Evolutionary conservation across 2,888 invertebrate species (phyloP), one percentile per base, ranked within the genome.

Genomic region (Drosophila bunnanda): DNA sequence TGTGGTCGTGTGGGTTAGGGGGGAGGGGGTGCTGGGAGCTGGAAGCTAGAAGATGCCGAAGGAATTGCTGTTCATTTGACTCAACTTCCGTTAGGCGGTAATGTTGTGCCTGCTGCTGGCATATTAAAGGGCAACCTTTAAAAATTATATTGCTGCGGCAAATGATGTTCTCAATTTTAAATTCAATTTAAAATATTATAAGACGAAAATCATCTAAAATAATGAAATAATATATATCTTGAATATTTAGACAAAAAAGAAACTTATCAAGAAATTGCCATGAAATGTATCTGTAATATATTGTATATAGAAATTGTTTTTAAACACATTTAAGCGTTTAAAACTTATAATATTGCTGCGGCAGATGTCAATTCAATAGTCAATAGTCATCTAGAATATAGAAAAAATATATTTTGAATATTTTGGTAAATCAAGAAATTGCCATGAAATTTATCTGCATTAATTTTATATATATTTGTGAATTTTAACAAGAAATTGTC

Each of bases 51-150:
- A 22, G n/a, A 15, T 22, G 78, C 73, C 70, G 78, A 54, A 64
- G 77, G 57, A 78, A 81, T 73, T 78, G 73, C 75, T 87, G 77
- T 75, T 88, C 80, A 88, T 84, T 88, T 85, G 82, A 67, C 76
- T 66, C 71, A 15, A 53, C 72, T 81, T 89, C 88, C 88, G 85
- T 66, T 70, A 56, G 69, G 60, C 82, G 72, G 58, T 70, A 75
- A 76, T 80, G 69, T 56, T 72, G 61, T n/a, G 41, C 39, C 34
- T 48, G 36, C 10, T 20, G 41, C 22, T 38, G 36, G 43, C 48
- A 58, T 66, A 73, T 86, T 81, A 81, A 82, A 73, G 67, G 36
- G 20, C 36, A 15, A 30, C 50, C 77, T 71, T 79, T 69, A 76
- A 79, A 73, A 59, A 44, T 54, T 28, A 48, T 20, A 17, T 9